Base-by-base conservation (phyloP, 2,113 vertebrate species). In the Rhagologus leucostigma region DNA sequence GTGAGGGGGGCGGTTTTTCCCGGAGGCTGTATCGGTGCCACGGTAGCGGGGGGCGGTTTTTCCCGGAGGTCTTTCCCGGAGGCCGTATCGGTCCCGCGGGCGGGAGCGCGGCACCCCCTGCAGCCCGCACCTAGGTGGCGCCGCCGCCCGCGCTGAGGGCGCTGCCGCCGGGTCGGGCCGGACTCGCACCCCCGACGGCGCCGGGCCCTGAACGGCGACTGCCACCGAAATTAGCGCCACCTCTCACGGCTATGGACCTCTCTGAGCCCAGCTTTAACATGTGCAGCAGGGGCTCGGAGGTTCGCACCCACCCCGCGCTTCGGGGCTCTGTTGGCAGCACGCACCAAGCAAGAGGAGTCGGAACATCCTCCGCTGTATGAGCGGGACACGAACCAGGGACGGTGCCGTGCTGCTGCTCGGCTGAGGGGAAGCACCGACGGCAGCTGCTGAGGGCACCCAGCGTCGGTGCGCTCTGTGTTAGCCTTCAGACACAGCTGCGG, bases 201-300 rank as follows among this genome's bases (percentile, higher is more conserved):
- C 6, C 68, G 14, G 42, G 22, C 10, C 12, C 46, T 8, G 13
- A 17, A 3, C 32, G 11, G 37, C 42, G 16, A 0, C 2, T 2
- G 29, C 8, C 21, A 0, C 10, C 21, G 62, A 9, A 44, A 33
- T 13, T 3, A 10, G 62, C n/a, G 5, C 13, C 46, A 0, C 9
- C 9, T 16, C 26, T 33, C 5, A 7, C 15, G 20, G 44, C 35
- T 21, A 0, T 4, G 57, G 18, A 1, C 1, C 29, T 15, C 0
- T 23, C 29, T 1, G 23, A 62, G 53, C 29, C 46, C 70, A 5
- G 9, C 7, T 50, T 17, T 10, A 9, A 7, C 4, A 0, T 0
- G 47, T 9, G 33, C n/a, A 12, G 42, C n/a, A 15, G 65, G 17
- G 56, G 33, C n/a, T 21, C 11, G 33, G 64, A 17, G 22, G 44